These are phyloP conservation scores for Catharus bicknelli DNA, from an alignment of 2,113 vertebrate genomes.

Conservation along the genomic window DNA sequence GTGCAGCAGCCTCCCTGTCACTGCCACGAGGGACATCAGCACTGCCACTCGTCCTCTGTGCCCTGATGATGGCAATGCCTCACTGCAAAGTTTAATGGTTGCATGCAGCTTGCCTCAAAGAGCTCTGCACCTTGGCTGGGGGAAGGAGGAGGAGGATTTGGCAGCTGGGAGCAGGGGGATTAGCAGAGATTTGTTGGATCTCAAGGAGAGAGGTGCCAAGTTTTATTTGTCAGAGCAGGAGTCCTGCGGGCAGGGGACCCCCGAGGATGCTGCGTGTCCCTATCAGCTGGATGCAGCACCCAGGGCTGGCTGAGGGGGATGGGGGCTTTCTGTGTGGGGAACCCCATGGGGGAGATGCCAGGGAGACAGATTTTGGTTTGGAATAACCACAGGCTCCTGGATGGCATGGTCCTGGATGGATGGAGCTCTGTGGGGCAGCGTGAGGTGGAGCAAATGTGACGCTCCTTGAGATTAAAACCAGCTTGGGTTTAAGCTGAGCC, in stretches of 20 bases:
- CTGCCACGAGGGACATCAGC: fast-evolving
- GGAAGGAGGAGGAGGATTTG: constrained; percentile 6
- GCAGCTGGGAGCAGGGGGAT: constrained; percentile 3
- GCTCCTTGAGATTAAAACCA: background rate
- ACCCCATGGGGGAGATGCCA: fast-evolving
- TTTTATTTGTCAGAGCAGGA: background rate
- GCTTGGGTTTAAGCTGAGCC: background rate
- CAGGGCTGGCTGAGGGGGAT: fast-evolving
- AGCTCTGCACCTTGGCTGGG: constrained; percentile 6
- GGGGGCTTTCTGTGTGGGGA: fast-evolving
- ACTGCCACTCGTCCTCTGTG: fast-evolving
- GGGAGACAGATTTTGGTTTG: background rate
- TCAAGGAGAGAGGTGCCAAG: constrained; percentile 32
- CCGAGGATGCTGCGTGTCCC: background rate
- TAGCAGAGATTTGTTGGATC: constrained; percentile 50
- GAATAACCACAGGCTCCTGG: background rate
- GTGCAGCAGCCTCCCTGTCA: background rate
- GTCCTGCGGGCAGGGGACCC: background rate
- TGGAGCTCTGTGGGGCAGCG: fast-evolving
- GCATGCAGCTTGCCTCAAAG: background rate
- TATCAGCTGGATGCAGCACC: background rate
- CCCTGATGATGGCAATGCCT: fast-evolving
- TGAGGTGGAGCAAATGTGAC: fast-evolving
- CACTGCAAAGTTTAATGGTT: background rate
- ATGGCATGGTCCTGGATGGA: background rate